phyloP scores from a whole-genome alignment of 2,888 invertebrate species.

The Coleophora flavipennella region DNA sequence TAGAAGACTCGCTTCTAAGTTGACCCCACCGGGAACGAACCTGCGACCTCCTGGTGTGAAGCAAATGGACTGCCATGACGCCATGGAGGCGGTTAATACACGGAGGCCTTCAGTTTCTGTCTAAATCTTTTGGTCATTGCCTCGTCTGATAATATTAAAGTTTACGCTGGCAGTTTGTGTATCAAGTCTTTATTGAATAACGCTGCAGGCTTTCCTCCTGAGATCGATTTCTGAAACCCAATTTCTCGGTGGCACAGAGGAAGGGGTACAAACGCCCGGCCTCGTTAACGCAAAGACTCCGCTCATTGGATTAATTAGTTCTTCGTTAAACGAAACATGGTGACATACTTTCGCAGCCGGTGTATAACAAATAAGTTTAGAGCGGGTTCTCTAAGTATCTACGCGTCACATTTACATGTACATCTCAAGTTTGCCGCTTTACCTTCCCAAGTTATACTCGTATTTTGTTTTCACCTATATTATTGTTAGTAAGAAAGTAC shows the following conservation, averaged over 20 bases:
- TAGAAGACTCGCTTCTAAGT: no score
- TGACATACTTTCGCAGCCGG: constrained; percentile 41
- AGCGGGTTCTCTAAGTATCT: background rate
- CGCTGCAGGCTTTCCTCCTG: constrained; percentile 13
- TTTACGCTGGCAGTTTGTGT: no score
- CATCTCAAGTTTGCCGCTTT: background rate
- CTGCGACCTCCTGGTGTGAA: no score
- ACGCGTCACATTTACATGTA: background rate
- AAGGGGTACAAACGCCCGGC: constrained; percentile 53
- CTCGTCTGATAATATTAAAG: no score
- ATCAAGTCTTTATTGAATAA: no score
- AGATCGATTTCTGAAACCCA: constrained; percentile 45
- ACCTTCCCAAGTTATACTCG: constrained; percentile 17
- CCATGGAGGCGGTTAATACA: no score
- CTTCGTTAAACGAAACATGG: constrained; percentile 42
- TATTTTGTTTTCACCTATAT: constrained; percentile 42
- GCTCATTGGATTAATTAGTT: constrained; percentile 69
- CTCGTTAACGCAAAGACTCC: constrained; percentile 60
- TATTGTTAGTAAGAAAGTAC: constrained; percentile 47
- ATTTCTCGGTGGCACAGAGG: constrained; percentile 42
- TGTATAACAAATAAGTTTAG: constrained; percentile 20
- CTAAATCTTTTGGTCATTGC: no score
- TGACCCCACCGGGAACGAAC: no score
- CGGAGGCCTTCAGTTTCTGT: no score
- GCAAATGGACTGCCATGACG: no score